Evolutionary conservation across 2,113 vertebrate genomes (phyloP).

Genomic region (Callipepla squamata): DNA sequence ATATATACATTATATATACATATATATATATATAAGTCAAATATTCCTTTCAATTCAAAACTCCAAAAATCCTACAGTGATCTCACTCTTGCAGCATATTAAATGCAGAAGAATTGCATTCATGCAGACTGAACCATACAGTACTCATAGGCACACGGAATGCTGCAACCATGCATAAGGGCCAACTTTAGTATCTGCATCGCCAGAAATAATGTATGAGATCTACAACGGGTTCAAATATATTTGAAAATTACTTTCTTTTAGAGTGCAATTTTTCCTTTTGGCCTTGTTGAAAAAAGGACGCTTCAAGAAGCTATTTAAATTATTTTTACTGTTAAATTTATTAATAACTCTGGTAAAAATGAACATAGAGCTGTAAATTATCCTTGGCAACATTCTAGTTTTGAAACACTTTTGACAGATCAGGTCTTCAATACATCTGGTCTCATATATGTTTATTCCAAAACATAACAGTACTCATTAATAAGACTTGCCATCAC

Average conservation of each 20-base stretch:
- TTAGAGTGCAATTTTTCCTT: background rate
- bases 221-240: background rate
- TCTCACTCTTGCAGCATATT: background rate
- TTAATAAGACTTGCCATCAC: background rate
- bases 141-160: background rate
- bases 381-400: background rate
- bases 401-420: background rate
- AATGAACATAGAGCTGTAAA: background rate
- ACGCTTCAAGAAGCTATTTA: background rate
- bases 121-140: background rate
- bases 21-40: background rate
- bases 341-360: background rate
- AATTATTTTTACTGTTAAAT: background rate
- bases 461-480: background rate
- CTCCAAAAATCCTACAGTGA: background rate
- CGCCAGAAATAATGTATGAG: background rate
- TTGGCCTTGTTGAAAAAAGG: background rate
- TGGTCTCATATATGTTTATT: background rate
- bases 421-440: background rate
- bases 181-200: background rate
- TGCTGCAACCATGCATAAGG: background rate
- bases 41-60: background rate
- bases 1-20: no score
- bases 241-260: background rate
- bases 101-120: background rate